phyloP scores from a whole-genome alignment of 2,888 invertebrate genomes.

The Sminthurinus aureus region DNA sequence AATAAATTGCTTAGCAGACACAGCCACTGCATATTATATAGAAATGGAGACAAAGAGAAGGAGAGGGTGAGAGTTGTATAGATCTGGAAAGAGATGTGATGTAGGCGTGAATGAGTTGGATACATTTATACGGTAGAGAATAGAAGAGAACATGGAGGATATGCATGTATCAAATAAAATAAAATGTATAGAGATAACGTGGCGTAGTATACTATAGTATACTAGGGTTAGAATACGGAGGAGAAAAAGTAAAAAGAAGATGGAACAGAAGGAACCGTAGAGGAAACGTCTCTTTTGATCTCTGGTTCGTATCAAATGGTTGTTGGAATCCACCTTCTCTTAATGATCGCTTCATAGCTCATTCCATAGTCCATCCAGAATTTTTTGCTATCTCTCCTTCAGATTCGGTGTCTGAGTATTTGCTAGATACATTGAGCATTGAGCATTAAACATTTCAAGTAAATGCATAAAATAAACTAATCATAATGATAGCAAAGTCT shows the following conservation, averaged over 20 bases:
- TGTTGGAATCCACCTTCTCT: constrained; percentile 20
- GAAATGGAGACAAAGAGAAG: neutral
- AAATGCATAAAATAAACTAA: neutral
- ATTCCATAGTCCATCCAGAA: constrained; percentile 5
- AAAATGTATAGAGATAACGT: neutral
- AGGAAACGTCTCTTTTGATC: constrained; percentile 36
- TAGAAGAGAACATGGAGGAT: neutral
- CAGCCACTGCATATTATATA: neutral
- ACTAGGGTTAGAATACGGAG: no score
- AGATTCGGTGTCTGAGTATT: neutral
- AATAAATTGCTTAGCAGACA: constrained; percentile 25
- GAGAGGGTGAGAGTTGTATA: neutral
- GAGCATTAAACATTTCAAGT: neutral
- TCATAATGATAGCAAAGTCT: constrained; percentile 9
- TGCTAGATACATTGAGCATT: neutral
- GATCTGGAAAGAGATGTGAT: neutral
- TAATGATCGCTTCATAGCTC: constrained; percentile 29
- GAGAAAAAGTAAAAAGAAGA: neutral
- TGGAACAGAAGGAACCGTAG: neutral
- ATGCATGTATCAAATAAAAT: neutral
- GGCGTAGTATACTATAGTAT: no score
- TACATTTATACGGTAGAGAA: neutral
- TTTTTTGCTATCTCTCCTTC: neutral
- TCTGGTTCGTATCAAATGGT: constrained; percentile 25
- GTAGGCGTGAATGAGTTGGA: constrained; percentile 9